Evolutionary conservation across 1,140 invertebrate species (phyloP), one percentile per base, ranked within the genome.

Genomic region (Nilaparvata lugens): DNA sequence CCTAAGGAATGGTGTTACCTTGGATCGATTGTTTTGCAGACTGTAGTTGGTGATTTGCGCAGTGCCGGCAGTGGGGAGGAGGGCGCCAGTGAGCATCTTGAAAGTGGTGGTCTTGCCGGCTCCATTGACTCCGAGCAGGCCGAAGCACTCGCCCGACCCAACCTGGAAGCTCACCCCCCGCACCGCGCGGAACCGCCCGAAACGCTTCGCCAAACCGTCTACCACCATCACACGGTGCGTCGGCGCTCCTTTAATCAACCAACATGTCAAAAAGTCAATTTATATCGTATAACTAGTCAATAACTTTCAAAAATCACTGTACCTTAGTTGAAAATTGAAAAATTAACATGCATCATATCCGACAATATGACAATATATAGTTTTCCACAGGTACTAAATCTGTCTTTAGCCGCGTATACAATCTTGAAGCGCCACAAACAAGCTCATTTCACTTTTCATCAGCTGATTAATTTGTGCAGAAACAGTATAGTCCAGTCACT

Each of bases 101-200:
- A 95, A 94, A 1, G 88, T 91, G 5, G 87, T 88, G 2, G 91
- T 93, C 75, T 91, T 88, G 1, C 82, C 85, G 25, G 88, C 88
- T n/a, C 89, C 89, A 72, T 94, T 94, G 3, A 90, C 81, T 11
- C 94, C 93, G 25, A 97, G 75, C 42, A 97, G 74, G 1, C 93
- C 93, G 73, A 96, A 96, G 69, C 92, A 95, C 76, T 96, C 87
- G 2, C 87, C 86, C 11, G 79, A 75, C n/a, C 78, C 75, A n/a
- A 82, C 78, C 9, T 73, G 81, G 58, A 91, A 79, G 69, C 81
- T 85, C 0, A 92, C 70, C 65, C 85, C 80, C 64, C 87, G 79
- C 0, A 92, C 88, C 2, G 89, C 89, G 1, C 73, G 58, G 53
- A 64, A 64, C 21, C 53, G 51, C 25, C 53, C 59, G 42, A 62